Conservation (phyloP, 2,113 vertebrate genomes). For the Tachycineta bicolor region DNA sequence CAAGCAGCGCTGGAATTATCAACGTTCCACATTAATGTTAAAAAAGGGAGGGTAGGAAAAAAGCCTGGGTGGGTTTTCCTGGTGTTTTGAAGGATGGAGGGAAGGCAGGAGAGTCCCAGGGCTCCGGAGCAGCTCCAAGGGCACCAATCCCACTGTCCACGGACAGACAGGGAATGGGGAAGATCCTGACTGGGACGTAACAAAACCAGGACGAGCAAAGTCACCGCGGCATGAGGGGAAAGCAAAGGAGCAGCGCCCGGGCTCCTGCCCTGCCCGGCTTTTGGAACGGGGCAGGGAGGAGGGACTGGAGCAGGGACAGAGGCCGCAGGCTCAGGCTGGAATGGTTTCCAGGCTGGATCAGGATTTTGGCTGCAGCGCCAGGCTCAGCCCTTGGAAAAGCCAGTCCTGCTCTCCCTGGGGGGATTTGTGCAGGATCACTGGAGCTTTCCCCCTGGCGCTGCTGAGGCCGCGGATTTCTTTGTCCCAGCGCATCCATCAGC, state of each 20-base stretch:
- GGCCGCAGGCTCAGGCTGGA: neutral
- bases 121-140: neutral
- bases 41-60: neutral
- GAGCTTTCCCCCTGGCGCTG: neutral
- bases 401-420: neutral
- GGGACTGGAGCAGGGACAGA: neutral
- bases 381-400: neutral
- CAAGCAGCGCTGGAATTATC: accelerated
- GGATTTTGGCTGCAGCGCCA: neutral
- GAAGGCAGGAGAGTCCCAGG: neutral
- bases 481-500: neutral
- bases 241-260: neutral
- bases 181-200: neutral
- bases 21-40: accelerated
- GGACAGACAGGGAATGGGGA: neutral
- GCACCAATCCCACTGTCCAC: neutral
- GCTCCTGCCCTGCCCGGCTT: too few species aligned
- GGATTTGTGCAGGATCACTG: neutral
- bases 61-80: neutral
- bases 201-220: neutral
- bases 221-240: accelerated
- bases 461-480: neutral
- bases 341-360: neutral
- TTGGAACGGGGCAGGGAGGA: neutral
- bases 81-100: neutral